phyloP scores from a whole-genome alignment of 2,797 vertebrate genomes.

The Sebastes kiyomatsui region DNA sequence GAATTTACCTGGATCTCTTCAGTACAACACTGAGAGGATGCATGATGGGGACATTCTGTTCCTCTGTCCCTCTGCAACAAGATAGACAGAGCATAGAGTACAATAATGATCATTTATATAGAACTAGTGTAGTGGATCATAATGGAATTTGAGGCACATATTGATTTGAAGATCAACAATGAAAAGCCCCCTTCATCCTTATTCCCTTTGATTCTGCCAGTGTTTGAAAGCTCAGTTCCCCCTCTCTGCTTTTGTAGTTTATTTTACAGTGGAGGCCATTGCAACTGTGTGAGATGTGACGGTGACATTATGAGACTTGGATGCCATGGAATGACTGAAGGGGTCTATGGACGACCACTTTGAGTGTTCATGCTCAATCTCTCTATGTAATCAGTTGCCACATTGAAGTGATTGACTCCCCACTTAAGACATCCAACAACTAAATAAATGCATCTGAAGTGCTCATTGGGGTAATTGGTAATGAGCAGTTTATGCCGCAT shows the following conservation, averaged over 20 bases:
- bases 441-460: background rate
- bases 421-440: background rate
- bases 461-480: background rate
- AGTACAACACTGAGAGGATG: background rate
- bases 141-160: slow-evolving; percentile 12
- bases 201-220: slow-evolving; percentile 31
- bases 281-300: background rate
- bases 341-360: background rate
- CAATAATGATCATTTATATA: slow-evolving; percentile 2
- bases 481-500: background rate
- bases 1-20: background rate
- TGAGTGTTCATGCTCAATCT: background rate
- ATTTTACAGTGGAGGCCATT: background rate
- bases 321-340: background rate
- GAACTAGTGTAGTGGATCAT: background rate
- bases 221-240: slow-evolving; percentile 1
- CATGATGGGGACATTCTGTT: slow-evolving; percentile 6
- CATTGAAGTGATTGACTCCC: background rate
- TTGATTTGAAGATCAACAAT: slow-evolving; percentile 31
- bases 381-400: background rate
- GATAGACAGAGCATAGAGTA: background rate
- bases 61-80: background rate
- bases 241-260: slow-evolving; percentile 9
- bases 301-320: background rate
- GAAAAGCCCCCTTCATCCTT: slow-evolving; percentile 1